Evolutionary conservation across 1,140 invertebrate species (phyloP).

Genomic region (Pentalonia nigronervosa): DNA sequence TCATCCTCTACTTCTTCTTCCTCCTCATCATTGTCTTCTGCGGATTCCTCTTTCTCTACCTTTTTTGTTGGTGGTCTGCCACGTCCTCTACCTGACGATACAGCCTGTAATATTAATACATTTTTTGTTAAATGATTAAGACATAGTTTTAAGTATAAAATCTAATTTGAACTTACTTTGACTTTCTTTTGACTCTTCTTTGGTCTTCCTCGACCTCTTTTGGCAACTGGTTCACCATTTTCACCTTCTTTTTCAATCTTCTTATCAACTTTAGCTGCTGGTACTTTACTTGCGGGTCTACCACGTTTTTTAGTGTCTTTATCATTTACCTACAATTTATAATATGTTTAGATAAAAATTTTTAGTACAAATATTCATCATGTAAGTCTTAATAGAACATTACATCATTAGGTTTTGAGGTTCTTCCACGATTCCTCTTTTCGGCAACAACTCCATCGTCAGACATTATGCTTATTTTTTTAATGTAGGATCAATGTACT

Average conservation of each 20-base stretch:
- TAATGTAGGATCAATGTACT: neutral
- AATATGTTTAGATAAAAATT: neutral
- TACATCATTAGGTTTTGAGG: neutral
- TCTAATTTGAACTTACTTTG: neutral
- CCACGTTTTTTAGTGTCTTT: constrained; percentile 41
- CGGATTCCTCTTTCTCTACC: constrained; percentile 15
- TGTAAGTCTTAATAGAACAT: neutral
- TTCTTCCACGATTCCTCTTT: constrained; percentile 26
- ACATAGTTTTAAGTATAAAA: no score
- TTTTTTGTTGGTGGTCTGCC: constrained; percentile 21
- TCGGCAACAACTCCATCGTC: constrained; percentile 37
- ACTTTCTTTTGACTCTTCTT: neutral
- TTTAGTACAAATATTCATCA: neutral
- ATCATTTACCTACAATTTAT: neutral
- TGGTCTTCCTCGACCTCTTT: constrained; percentile 34
- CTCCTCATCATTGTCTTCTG: neutral
- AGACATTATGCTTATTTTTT: constrained; percentile 27
- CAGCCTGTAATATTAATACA: neutral
- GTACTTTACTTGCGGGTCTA: neutral
- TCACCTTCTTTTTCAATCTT: constrained; percentile 30
- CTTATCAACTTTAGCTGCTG: constrained; percentile 36
- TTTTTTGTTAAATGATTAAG: no score
- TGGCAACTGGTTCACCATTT: constrained; percentile 21
- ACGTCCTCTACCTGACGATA: neutral
- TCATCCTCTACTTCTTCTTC: constrained; percentile 24